Percentiles rank a stretch among this genome's conserved stretches.
phyloP scores from a whole-genome alignment of 2,113 vertebrate species.

The Brienomyrus brachyistius region DNA sequence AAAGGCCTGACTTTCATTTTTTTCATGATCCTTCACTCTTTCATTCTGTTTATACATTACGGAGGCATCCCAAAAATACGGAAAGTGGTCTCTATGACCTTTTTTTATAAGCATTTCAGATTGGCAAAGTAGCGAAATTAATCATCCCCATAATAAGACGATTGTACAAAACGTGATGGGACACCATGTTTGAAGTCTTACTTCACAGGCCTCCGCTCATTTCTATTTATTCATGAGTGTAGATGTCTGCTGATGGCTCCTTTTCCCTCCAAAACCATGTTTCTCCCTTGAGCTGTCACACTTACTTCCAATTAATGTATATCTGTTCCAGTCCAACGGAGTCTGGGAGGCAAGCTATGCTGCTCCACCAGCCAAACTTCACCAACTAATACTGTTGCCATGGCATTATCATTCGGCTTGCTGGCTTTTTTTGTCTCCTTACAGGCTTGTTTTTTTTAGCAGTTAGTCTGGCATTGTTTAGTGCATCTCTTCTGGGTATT shows the following conservation, averaged over 20 bases:
- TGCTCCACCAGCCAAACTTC: slow-evolving; percentile 41
- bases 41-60: slow-evolving; percentile 41
- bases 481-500: background rate
- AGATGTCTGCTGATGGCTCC: slow-evolving; percentile 42
- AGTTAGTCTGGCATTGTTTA: background rate
- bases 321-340: slow-evolving; percentile 59
- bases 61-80: slow-evolving; percentile 32
- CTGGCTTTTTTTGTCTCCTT: slow-evolving; percentile 17
- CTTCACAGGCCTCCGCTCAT: slow-evolving; percentile 35
- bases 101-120: slow-evolving; percentile 15
- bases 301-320: slow-evolving; percentile 68
- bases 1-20: slow-evolving; percentile 40
- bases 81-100: slow-evolving; percentile 30
- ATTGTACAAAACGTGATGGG: slow-evolving; percentile 43
- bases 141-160: slow-evolving; percentile 29
- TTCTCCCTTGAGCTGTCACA: slow-evolving; percentile 60
- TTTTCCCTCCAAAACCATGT: slow-evolving; percentile 33
- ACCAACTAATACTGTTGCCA: slow-evolving; percentile 53
- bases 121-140: slow-evolving; percentile 2
- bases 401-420: slow-evolving; percentile 38
- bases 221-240: slow-evolving; percentile 43
- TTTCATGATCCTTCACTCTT: slow-evolving; percentile 25
- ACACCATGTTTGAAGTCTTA: slow-evolving; percentile 46
- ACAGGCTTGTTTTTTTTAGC: slow-evolving; percentile 27
- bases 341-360: slow-evolving; percentile 35